These are phyloP conservation scores for Drosophila tripunctata DNA, from an alignment of 2,888 invertebrate genomes.

Conservation along the genomic window DNA sequence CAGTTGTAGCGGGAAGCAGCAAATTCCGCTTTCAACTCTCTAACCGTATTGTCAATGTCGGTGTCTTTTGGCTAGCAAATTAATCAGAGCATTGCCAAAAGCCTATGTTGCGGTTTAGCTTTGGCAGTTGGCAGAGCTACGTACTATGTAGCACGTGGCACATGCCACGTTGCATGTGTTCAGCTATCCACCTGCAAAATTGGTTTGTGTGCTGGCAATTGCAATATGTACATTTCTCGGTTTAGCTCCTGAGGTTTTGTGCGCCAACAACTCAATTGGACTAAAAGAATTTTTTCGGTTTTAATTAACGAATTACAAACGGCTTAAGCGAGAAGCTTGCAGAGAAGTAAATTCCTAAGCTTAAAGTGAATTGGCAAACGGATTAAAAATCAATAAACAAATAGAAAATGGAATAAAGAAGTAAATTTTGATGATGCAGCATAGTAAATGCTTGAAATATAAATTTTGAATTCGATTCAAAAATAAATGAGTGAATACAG, in stretches of 20 bases:
- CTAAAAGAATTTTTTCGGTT: constrained; percentile 28
- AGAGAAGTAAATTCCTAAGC: not conserved
- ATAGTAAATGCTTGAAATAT: no score
- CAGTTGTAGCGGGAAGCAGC: not conserved
- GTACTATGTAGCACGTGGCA: constrained; percentile 4
- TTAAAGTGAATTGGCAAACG: not conserved
- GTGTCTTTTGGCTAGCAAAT: constrained; percentile 24
- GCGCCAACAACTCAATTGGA: not conserved
- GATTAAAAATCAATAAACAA: not conserved
- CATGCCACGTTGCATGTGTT: not conserved
- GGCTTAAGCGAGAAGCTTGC: no score
- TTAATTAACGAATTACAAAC: constrained; percentile 37
- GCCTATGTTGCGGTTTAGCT: constrained; percentile 36
- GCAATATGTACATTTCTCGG: constrained; percentile 35
- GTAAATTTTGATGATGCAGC: no score
- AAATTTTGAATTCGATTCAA: no score
- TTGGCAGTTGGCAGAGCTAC: not conserved
- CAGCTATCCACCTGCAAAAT: constrained; percentile 9
- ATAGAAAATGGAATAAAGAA: not conserved
- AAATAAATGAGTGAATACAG: no score
- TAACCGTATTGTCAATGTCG: not conserved
- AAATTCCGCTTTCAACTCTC: not conserved
- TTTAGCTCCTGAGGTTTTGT: not conserved
- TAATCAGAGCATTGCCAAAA: constrained; percentile 40
- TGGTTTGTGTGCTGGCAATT: constrained; percentile 21